Percentiles rank a stretch among this genome's conserved stretches.
phyloP scores from a whole-genome alignment of 2,797 vertebrate species.

The Nyctibius grandis region DNA sequence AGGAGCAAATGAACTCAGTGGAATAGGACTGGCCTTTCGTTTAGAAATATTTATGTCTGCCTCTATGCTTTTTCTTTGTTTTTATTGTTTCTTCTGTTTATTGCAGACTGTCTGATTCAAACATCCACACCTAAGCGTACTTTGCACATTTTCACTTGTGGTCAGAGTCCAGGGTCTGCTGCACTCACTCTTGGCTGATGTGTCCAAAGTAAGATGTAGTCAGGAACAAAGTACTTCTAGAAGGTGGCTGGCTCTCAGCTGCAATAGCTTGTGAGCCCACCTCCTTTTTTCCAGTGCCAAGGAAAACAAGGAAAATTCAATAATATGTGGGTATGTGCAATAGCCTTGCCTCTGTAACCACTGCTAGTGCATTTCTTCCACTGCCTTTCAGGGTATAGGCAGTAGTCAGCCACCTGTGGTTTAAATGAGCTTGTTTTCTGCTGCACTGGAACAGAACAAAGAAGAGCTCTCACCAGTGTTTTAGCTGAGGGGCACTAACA shows the following conservation, averaged over 20 bases:
- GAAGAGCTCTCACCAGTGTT: background rate
- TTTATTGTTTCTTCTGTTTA: background rate
- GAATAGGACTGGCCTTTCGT: background rate
- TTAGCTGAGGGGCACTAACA: background rate
- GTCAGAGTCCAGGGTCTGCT: background rate
- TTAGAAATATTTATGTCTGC: background rate
- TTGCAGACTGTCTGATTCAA: background rate
- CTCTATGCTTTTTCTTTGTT: background rate
- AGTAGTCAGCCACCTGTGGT: background rate
- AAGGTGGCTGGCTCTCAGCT: background rate
- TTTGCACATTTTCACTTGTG: background rate
- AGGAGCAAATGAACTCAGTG: background rate
- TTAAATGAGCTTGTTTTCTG: conserved; percentile 28
- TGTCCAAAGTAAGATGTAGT: background rate
- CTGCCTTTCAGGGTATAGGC: background rate
- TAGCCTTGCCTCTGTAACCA: background rate
- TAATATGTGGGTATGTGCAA: background rate
- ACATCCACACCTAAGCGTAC: background rate
- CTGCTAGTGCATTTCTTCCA: background rate
- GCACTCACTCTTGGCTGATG: background rate
- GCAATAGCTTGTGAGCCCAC: background rate
- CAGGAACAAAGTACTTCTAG: background rate
- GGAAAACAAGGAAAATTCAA: background rate
- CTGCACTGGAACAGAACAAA: background rate
- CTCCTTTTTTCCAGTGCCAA: background rate